A percentile compares a stretch with the other conserved stretches of the same genome.
Conservation (phyloP, 2,113 vertebrate genomes). For the Hydrolagus affinis region DNA sequence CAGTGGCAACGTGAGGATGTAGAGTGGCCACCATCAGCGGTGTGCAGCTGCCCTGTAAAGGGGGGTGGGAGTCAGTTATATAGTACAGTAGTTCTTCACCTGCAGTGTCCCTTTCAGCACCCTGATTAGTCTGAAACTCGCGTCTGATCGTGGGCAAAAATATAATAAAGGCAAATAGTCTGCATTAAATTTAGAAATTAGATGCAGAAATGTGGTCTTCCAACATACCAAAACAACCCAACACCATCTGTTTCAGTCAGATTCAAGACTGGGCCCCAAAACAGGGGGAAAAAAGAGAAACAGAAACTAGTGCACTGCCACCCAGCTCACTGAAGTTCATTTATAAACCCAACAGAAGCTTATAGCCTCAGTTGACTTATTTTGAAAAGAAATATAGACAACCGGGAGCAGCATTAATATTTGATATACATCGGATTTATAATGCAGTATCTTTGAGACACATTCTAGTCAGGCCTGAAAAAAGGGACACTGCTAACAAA, state of each 20-base stretch:
- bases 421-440: neutral
- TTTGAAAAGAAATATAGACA: neutral
- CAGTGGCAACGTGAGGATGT: slow-evolving; percentile 91
- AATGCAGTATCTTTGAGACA: neutral
- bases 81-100: neutral
- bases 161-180: neutral
- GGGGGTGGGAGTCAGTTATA: slow-evolving; percentile 37
- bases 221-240: neutral
- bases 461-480: neutral
- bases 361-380: neutral
- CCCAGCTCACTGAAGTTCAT: neutral
- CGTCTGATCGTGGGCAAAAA: neutral
- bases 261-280: neutral
- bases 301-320: neutral
- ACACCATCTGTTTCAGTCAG: neutral
- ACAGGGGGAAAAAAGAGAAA: neutral
- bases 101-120: slow-evolving; percentile 6
- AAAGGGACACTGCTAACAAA: slow-evolving; percentile 21
- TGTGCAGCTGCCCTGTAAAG: slow-evolving; percentile 96
- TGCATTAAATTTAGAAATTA: neutral
- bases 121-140: neutral
- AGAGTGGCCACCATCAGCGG: slow-evolving; percentile 99
- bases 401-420: neutral
- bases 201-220: neutral
- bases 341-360: neutral